phyloP scores from a whole-genome alignment of 2,888 invertebrate genomes.

The Thecocarcelia acutangulata region DNA sequence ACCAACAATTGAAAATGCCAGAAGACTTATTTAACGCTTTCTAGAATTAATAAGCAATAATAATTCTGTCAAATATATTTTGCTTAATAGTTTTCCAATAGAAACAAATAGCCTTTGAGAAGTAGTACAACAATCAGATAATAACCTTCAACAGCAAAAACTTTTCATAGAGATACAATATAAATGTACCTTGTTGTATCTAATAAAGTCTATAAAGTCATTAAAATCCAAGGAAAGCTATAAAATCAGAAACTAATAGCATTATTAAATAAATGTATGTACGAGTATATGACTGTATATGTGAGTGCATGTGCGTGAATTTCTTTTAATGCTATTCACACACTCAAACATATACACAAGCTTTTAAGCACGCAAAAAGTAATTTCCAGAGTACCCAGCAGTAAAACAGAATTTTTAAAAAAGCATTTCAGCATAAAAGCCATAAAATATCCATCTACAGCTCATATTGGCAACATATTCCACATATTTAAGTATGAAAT shows the following conservation, averaged over 20 bases:
- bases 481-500: no score
- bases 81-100: no score
- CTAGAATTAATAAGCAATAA: no score
- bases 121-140: not conserved
- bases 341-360: conserved; percentile 3
- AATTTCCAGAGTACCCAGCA: not conserved
- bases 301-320: conserved; percentile 1
- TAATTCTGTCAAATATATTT: no score
- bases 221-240: conserved; percentile 48
- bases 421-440: no score
- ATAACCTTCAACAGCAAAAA: not conserved
- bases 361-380: not conserved
- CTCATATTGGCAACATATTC: no score
- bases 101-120: no score
- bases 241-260: conserved; percentile 61
- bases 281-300: not conserved
- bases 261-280: conserved; percentile 43
- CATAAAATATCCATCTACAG: no score
- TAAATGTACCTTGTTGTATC: not conserved
- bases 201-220: conserved; percentile 29
- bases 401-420: no score
- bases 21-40: no score
- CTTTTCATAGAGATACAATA: not conserved
- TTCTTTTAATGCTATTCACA: conserved; percentile 4
- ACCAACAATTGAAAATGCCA: no score